Percentiles rank a stretch among this genome's conserved stretches.
phyloP scores from a whole-genome alignment of 2,113 vertebrate species.

The Hipposideros armiger region DNA sequence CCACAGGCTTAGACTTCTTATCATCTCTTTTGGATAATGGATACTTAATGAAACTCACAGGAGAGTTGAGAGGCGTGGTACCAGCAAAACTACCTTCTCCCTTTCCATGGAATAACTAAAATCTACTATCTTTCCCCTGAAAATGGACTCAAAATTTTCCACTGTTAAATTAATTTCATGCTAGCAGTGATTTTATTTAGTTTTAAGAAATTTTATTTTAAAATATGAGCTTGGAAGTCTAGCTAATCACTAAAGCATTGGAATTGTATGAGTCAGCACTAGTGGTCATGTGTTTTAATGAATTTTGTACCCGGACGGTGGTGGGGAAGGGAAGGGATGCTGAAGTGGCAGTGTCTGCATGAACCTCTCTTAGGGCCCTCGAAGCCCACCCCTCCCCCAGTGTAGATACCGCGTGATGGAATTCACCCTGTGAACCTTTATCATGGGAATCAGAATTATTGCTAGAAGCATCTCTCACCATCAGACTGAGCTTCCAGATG shows the following conservation, averaged over 20 bases:
- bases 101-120: background rate
- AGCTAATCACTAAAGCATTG: background rate
- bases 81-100: background rate
- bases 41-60: background rate
- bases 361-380: background rate
- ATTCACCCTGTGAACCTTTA: background rate
- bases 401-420: background rate
- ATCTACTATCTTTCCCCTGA: background rate
- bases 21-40: background rate
- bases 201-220: conserved; percentile 28
- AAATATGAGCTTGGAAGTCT: background rate
- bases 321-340: background rate
- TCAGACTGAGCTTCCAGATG: background rate
- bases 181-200: conserved; percentile 29
- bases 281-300: background rate
- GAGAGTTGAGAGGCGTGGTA: background rate
- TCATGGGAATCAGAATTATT: background rate
- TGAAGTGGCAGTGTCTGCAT: background rate
- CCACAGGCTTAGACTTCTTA: background rate
- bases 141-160: background rate
- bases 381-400: background rate
- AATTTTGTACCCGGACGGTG: background rate
- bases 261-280: background rate
- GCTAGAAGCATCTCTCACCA: background rate
- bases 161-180: conserved; percentile 10